These are phyloP conservation scores for Allophyes oxyacanthae DNA, from an alignment of 2,888 invertebrate species.

Conservation along the genomic window DNA sequence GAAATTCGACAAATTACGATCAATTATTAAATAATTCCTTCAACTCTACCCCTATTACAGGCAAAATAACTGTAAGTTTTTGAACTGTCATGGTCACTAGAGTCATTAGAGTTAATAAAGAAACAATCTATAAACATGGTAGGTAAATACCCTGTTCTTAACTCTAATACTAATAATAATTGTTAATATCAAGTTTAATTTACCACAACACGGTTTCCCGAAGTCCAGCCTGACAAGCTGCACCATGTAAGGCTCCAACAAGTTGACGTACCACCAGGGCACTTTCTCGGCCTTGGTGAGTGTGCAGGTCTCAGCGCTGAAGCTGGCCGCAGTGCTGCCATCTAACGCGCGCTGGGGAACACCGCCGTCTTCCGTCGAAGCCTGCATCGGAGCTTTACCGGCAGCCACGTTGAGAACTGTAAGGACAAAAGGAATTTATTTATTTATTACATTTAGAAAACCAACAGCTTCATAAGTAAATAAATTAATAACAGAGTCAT, in stretches of 20 bases:
- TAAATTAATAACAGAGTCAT: no score
- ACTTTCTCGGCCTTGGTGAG: conserved; percentile 94
- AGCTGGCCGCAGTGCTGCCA: conserved; percentile 95
- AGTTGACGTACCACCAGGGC: conserved; percentile 98
- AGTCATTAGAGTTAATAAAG: no score
- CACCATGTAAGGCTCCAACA: conserved; percentile 98
- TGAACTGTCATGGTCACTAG: no score
- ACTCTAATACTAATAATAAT: no score
- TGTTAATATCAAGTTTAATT: conserved; percentile 61
- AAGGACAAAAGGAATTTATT: conserved; percentile 46
- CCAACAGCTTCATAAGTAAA: no score
- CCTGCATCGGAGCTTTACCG: conserved; percentile 98
- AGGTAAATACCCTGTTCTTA: no score
- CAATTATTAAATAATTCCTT: no score
- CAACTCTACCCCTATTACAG: no score
- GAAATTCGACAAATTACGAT: no score
- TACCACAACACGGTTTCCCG: conserved; percentile 97
- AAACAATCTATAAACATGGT: no score
- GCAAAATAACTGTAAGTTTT: no score
- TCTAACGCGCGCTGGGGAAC: conserved; percentile 97
- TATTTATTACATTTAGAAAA: no score
- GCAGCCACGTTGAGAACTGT: conserved; percentile 97
- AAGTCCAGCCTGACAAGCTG: conserved; percentile 97
- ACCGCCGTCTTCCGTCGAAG: conserved; percentile 94
- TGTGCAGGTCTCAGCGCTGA: conserved; percentile 95